Evolutionary conservation across 2,888 invertebrate species (phyloP).

Genomic region (Thyatira batis): DNA sequence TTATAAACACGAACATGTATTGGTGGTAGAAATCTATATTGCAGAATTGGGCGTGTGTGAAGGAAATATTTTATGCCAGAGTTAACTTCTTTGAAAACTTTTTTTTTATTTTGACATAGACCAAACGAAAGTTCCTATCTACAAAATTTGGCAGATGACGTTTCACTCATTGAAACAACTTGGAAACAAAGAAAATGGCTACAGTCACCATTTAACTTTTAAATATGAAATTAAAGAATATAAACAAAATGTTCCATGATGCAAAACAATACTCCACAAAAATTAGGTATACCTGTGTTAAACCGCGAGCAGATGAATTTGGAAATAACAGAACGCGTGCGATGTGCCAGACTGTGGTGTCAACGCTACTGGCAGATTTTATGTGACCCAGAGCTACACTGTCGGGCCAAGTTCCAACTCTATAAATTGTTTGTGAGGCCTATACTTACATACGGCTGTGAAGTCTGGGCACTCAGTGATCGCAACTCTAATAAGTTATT

Average conservation of each 20-base stretch:
- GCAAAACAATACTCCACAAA: conserved; percentile 14
- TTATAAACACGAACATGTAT: too few relatives aligned
- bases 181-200: too few relatives aligned
- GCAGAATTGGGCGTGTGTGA: too few relatives aligned
- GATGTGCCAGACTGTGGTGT: conserved; percentile 54
- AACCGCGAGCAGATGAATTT: conserved; percentile 25
- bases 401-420: conserved; percentile 44
- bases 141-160: background rate
- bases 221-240: too few relatives aligned
- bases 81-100: too few relatives aligned
- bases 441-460: conserved; percentile 60
- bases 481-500: conserved; percentile 33
- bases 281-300: conserved; percentile 38
- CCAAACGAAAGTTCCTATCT: background rate
- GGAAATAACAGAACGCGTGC: conserved; percentile 48
- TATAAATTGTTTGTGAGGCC: conserved; percentile 55
- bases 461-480: conserved; percentile 49
- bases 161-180: background rate
- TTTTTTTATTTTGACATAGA: background rate
- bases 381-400: conserved; percentile 33
- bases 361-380: conserved; percentile 39
- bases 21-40: too few relatives aligned
- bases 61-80: too few relatives aligned
- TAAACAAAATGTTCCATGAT: conserved; percentile 20
- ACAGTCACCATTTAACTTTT: too few relatives aligned